Evolutionary conservation across 1,140 invertebrate species (phyloP).

Genomic region (Venustaconcha ellipsiformis): DNA sequence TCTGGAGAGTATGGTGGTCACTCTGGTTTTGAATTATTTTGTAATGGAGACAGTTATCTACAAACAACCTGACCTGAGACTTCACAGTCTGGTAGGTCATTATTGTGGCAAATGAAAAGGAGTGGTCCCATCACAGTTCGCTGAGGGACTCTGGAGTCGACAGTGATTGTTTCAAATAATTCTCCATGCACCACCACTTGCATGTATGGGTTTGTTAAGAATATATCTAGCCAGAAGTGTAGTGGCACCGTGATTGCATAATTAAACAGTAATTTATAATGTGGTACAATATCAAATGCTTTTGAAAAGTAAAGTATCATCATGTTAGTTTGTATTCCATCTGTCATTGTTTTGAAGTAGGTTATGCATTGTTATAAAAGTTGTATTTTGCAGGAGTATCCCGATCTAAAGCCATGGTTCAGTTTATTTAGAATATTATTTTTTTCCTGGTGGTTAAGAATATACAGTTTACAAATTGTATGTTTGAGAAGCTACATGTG

Average conservation of each 20-base stretch:
- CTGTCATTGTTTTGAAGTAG: no score
- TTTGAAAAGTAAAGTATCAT: not conserved
- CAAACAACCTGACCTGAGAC: constrained; percentile 29
- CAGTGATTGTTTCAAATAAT: no score
- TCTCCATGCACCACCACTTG: no score
- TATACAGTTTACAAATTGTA: constrained; percentile 13
- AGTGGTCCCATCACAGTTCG: constrained; percentile 6
- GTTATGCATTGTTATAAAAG: constrained; percentile 23
- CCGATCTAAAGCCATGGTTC: constrained; percentile 28
- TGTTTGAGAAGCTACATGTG: constrained; percentile 19
- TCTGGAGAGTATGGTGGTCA: constrained; percentile 3
- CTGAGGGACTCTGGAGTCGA: not conserved
- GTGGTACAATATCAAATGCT: not conserved
- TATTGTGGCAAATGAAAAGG: constrained; percentile 28
- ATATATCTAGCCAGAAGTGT: no score
- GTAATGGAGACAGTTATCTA: constrained; percentile 27
- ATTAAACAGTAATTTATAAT: no score
- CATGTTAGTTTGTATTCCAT: no score
- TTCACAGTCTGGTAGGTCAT: constrained; percentile 28
- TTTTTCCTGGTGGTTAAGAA: constrained; percentile 23
- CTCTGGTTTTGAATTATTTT: not conserved
- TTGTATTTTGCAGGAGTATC: constrained; percentile 27
- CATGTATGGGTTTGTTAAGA: no score
- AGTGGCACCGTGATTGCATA: no score
- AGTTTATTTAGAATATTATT: constrained; percentile 14